Evolutionary conservation across 2,888 invertebrate genomes (phyloP), one percentile per base, ranked within the genome.

Genomic region (Eumacrocentrus americanus): DNA sequence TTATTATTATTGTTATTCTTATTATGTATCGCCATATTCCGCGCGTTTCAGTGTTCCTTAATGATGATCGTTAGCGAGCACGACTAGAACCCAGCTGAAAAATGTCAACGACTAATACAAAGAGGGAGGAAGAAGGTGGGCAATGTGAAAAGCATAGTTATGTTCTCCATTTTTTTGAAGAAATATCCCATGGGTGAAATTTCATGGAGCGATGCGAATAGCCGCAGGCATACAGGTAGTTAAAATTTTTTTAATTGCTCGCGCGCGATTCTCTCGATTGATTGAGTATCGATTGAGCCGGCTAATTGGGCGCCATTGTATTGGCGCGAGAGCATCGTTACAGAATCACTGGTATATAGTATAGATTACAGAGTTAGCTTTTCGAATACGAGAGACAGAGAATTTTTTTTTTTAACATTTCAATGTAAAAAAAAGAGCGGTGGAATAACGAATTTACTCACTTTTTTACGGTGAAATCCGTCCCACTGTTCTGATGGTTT

Each of bases 21-120:
- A 50, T 34, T 7, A 50, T 50, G 12, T 7, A 16, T 14, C 35
- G 20, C 11, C 18, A 37, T 34, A n/a, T 4, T 51, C 48, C 20
- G 18, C 12, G 20, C 38, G 50, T 64, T 60, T 44, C 55, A 35
- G 57, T 52, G 62, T 22, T 64, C 54, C 44, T 63, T 70, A 53
- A 53, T 67, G 67, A 67, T 65, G 67, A 66, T 69, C 71, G 63
- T 71, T 70, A 69, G 62, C 51, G 63, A 63, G 35, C 61, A 58
- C 51, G 61, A 35, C 65, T 58, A 56, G 56, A 48, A 57, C 37
- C 34, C 25, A 22, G 2, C 14, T 9, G n/a, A n/a, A n/a, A n/a
- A 11, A 42, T 9, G 20, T 3, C 16, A 6, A 14, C 16, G 2
- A 2, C 9, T 6, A 14, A 47, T 47, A 23, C 18, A 14, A 14